A percentile compares a stretch with the other conserved stretches of the same genome.
Evolutionary conservation across 2,797 vertebrate genomes (phyloP).

Genomic region (Molossus molossus): DNA sequence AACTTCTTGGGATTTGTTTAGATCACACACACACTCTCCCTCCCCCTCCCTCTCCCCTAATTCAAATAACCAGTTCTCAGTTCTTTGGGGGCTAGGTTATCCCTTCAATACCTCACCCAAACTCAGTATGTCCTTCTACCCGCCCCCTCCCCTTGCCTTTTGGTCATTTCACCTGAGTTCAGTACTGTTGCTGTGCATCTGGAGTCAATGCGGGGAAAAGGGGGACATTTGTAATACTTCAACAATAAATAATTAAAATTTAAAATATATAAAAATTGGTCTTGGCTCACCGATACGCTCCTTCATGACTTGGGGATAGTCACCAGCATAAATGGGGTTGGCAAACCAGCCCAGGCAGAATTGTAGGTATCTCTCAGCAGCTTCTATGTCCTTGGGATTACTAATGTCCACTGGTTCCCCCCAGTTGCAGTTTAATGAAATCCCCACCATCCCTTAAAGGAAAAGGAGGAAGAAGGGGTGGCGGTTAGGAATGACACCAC

Average conservation of each 20-base stretch:
- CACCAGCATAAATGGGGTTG: constrained; percentile 96
- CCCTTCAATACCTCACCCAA: not conserved
- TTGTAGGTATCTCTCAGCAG: constrained; percentile 96
- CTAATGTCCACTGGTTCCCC: constrained; percentile 95
- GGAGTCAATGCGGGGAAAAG: not conserved
- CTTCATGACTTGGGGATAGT: constrained; percentile 98
- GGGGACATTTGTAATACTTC: too few relatives aligned
- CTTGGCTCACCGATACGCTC: constrained; percentile 93
- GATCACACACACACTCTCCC: not conserved
- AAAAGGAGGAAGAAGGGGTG: constrained; percentile 58
- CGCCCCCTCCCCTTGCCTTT: not conserved
- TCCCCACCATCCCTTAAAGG: constrained; percentile 93
- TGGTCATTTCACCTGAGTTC: not conserved
- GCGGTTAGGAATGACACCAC: not conserved
- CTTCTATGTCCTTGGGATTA: constrained; percentile 94
- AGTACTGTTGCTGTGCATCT: not conserved
- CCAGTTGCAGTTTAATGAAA: constrained; percentile 96
- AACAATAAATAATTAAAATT: too few relatives aligned
- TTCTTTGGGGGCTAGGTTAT: not conserved
- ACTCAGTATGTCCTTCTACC: not conserved
- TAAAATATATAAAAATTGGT: not conserved
- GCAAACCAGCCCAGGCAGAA: constrained; percentile 98
- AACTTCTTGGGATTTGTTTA: not conserved
- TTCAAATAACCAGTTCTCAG: not conserved
- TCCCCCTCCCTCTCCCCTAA: not conserved